A percentile compares a stretch with the other conserved stretches of the same genome.
phyloP scores from a whole-genome alignment of 2,113 vertebrate genomes.

The Eptesicus fuscus region DNA sequence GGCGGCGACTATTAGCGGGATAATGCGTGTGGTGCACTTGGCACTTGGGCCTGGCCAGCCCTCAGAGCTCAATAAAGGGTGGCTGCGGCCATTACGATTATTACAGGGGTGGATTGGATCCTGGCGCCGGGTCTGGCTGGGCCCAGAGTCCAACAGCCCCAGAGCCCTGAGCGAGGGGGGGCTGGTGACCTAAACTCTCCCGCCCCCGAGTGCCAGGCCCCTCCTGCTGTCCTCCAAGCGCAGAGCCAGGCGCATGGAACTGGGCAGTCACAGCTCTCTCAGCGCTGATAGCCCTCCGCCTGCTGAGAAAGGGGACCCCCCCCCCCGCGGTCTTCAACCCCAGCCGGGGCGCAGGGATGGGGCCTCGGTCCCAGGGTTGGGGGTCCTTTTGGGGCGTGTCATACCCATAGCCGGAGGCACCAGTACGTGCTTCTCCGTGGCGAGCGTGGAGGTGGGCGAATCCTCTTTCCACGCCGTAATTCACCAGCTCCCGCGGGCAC shows the following conservation, averaged over 20 bases:
- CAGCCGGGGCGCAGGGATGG: background rate
- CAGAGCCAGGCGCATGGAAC: background rate
- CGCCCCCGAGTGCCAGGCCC: background rate
- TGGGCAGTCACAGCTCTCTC: background rate
- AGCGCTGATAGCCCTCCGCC: background rate
- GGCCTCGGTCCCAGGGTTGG: background rate
- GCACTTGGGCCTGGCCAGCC: conserved; percentile 29
- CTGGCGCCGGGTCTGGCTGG: background rate
- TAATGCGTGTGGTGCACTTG: conserved; percentile 2
- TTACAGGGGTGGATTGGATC: background rate
- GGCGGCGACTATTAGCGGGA: background rate
- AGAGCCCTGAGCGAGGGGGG: background rate
- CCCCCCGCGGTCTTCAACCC: background rate
- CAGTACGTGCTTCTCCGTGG: accelerated
- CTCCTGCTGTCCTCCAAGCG: background rate
- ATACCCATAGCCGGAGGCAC: too few species aligned
- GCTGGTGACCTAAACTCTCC: background rate
- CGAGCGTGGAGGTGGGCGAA: accelerated
- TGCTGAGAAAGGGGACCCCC: background rate
- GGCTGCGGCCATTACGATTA: background rate
- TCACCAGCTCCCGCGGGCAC: background rate
- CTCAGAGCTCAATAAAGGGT: conserved; percentile 31
- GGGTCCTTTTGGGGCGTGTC: background rate
- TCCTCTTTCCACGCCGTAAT: background rate
- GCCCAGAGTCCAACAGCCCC: background rate